Evolutionary conservation across 2,113 vertebrate species (phyloP).

Genomic region (Vidua macroura): DNA sequence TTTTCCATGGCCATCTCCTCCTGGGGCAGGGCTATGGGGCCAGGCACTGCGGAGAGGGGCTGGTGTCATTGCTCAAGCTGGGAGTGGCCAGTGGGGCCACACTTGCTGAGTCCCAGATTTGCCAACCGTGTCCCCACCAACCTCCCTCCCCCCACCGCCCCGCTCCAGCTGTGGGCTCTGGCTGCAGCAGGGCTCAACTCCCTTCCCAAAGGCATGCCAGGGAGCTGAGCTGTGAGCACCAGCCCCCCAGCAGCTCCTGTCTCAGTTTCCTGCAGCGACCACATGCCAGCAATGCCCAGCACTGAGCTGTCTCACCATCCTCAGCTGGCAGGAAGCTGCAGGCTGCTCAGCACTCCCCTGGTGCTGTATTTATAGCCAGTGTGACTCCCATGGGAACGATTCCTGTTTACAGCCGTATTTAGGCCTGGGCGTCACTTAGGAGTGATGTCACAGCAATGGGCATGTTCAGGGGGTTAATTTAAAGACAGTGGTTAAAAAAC

Average conservation of each 20-base stretch:
- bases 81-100: not conserved
- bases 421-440: constrained; percentile 26
- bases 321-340: not conserved
- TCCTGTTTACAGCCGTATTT: constrained; percentile 46
- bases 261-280: not conserved
- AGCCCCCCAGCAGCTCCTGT: not conserved
- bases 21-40: not conserved
- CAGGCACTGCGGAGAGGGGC: not conserved
- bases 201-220: not conserved
- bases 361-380: constrained; percentile 43
- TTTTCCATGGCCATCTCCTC: constrained; percentile 61
- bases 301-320: constrained; percentile 37
- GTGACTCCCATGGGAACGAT: not conserved
- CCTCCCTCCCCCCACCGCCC: not conserved
- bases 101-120: not conserved
- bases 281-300: not conserved
- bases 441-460: constrained; percentile 15
- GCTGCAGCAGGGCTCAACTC: rapidly evolving
- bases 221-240: not conserved
- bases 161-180: not conserved
- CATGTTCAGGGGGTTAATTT: not conserved
- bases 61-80: not conserved
- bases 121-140: not conserved
- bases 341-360: not conserved
- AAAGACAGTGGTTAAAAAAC: not conserved